phyloP scores from a whole-genome alignment of 2,113 vertebrate species.

The Jaculus jaculus region DNA sequence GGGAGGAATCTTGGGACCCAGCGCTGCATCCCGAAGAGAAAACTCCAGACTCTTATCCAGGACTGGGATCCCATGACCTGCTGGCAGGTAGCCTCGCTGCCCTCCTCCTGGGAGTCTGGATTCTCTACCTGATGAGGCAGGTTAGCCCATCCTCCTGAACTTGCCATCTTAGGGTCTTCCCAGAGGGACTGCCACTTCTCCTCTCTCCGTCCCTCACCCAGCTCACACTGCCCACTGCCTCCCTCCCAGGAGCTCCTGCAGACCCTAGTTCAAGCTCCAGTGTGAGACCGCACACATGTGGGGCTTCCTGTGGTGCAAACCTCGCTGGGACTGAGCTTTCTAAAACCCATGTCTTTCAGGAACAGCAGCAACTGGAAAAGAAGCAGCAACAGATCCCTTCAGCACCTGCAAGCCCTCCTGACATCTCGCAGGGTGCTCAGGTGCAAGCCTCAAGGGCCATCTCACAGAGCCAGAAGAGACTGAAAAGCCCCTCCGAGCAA shows the following conservation, averaged over 20 bases:
- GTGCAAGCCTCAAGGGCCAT: not conserved
- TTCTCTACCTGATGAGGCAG: slow-evolving; percentile 86
- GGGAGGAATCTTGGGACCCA: not conserved
- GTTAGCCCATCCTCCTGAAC: slow-evolving; percentile 73
- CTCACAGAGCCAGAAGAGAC: not conserved
- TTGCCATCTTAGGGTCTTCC: not conserved
- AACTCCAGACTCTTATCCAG: slow-evolving; percentile 69
- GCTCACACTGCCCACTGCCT: not conserved
- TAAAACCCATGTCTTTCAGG: slow-evolving; percentile 61
- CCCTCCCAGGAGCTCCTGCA: not conserved
- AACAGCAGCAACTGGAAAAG: slow-evolving; percentile 81
- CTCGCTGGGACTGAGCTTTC: not conserved
- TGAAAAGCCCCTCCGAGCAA: slow-evolving; percentile 1
- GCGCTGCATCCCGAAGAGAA: slow-evolving; percentile 25
- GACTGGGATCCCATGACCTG: slow-evolving; percentile 85
- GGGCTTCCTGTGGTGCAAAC: not conserved
- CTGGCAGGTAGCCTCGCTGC: slow-evolving; percentile 83
- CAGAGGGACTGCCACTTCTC: not conserved
- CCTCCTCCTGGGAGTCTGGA: slow-evolving; percentile 89
- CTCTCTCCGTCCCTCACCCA: not conserved
- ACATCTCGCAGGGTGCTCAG: slow-evolving; percentile 26
- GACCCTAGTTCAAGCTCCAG: not conserved
- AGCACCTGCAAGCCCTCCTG: slow-evolving; percentile 70
- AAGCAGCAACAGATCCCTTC: slow-evolving; percentile 84
- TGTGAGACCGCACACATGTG: not conserved